Evolutionary conservation across 2,113 vertebrate species (phyloP).

Genomic region (Vombatus ursinus): DNA sequence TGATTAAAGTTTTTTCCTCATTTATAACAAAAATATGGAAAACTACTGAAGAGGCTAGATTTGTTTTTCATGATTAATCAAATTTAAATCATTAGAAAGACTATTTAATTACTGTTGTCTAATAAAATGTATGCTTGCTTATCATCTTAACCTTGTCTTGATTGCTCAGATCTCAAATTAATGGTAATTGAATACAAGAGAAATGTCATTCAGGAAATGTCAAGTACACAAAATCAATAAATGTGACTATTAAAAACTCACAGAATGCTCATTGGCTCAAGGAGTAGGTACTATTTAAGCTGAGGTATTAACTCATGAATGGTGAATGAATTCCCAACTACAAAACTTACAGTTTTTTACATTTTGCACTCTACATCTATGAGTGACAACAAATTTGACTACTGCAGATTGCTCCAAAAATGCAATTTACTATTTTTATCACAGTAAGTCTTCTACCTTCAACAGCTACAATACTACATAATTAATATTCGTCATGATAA

Average conservation of each 20-base stretch:
- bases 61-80: too few species aligned
- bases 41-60: too few species aligned
- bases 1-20: too few species aligned
- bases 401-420: slow-evolving; percentile 32
- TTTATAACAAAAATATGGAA: too few species aligned
- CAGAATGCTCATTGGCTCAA: slow-evolving; percentile 10
- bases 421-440: background rate
- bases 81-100: too few species aligned
- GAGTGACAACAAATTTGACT: background rate
- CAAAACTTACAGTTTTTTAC: slow-evolving; percentile 7
- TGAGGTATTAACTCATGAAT: background rate
- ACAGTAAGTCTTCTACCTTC: background rate
- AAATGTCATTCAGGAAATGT: background rate
- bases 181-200: background rate
- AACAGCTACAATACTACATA: background rate
- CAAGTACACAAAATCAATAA: too few species aligned
- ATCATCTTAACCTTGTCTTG: background rate
- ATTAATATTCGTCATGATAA: background rate
- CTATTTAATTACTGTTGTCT: too few species aligned
- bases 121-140: too few species aligned
- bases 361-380: slow-evolving; percentile 36
- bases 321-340: background rate
- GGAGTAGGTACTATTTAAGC: background rate
- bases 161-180: background rate
- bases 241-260: slow-evolving; percentile 28